These are phyloP conservation scores for Cyprinella venusta DNA, from an alignment of 2,797 vertebrate genomes.

Conservation along the genomic window DNA sequence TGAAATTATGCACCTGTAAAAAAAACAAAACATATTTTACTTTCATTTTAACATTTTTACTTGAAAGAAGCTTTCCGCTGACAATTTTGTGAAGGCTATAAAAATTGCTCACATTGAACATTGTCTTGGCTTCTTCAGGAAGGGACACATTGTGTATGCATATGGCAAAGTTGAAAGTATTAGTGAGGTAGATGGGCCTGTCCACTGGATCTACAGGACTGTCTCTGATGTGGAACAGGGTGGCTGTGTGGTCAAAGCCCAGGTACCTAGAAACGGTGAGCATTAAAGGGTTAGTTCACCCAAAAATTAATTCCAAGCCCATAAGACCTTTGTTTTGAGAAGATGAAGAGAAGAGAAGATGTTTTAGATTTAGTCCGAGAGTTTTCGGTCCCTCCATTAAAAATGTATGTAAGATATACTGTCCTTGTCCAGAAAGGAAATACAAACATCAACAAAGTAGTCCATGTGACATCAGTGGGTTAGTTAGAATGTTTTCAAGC, in stretches of 20 bases:
- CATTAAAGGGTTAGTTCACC: not conserved
- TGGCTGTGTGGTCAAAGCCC: conserved; percentile 95
- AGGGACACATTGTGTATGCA: conserved; percentile 91
- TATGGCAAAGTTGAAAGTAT: conserved; percentile 92
- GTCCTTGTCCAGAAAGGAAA: too few species aligned
- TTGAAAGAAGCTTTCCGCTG: not conserved
- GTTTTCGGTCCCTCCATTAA: too few species aligned
- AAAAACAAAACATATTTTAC: not conserved
- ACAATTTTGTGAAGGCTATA: not conserved
- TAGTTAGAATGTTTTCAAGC: too few species aligned
- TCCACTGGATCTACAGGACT: conserved; percentile 91
- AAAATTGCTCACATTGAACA: conserved; percentile 87
- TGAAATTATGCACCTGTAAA: conserved; percentile 93
- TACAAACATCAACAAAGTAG: too few species aligned
- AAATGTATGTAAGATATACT: too few species aligned
- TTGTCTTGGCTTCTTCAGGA: conserved; percentile 89
- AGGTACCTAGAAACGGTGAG: conserved; percentile 78
- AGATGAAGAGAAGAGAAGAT: too few species aligned
- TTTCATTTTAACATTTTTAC: not conserved
- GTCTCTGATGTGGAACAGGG: conserved; percentile 95
- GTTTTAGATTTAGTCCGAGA: too few species aligned
- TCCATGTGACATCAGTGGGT: too few species aligned
- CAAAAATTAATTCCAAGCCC: too few species aligned
- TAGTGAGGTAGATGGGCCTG: conserved; percentile 91
- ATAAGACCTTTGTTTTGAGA: too few species aligned